Percentiles rank a stretch among this genome's conserved stretches.
These are phyloP conservation scores for Phaethon lepturus DNA, from an alignment of 2,113 vertebrate genomes.

Conservation along the genomic window DNA sequence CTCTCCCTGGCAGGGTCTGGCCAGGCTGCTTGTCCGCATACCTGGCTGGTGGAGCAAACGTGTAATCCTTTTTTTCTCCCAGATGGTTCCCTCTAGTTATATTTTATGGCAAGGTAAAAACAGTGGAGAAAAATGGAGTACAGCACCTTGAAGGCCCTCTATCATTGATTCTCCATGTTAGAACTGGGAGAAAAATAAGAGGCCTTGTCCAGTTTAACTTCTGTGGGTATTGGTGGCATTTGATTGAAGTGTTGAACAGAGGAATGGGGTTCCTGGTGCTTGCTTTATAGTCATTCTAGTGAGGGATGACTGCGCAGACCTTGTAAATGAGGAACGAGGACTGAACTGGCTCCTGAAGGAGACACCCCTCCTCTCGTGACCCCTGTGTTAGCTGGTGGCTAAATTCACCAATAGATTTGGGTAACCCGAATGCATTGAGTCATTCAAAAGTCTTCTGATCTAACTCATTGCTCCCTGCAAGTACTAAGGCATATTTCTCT, in stretches of 20 bases:
- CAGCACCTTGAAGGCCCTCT: not conserved
- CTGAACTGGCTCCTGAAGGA: not conserved
- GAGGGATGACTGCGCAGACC: not conserved
- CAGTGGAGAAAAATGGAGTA: not conserved
- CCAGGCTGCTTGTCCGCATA: rapidly evolving
- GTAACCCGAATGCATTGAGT: too few species aligned
- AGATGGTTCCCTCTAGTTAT: not conserved
- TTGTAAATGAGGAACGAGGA: not conserved
- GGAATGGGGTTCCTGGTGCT: not conserved
- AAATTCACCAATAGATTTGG: rapidly evolving
- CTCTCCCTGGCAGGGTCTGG: not conserved
- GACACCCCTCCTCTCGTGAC: not conserved
- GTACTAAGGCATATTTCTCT: not conserved
- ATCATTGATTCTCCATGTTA: rapidly evolving
- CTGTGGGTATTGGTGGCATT: not conserved
- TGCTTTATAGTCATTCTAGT: not conserved
- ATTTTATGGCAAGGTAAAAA: not conserved
- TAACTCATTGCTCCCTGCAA: not conserved
- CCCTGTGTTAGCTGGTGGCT: rapidly evolving
- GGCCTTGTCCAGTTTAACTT: not conserved
- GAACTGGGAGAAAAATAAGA: not conserved
- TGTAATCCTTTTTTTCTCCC: not conserved
- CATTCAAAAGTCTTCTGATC: not conserved
- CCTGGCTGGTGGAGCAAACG: not conserved
- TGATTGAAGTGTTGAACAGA: not conserved